Base-by-base conservation (phyloP, 2,113 vertebrate genomes). In the Pithys albifrons region DNA sequence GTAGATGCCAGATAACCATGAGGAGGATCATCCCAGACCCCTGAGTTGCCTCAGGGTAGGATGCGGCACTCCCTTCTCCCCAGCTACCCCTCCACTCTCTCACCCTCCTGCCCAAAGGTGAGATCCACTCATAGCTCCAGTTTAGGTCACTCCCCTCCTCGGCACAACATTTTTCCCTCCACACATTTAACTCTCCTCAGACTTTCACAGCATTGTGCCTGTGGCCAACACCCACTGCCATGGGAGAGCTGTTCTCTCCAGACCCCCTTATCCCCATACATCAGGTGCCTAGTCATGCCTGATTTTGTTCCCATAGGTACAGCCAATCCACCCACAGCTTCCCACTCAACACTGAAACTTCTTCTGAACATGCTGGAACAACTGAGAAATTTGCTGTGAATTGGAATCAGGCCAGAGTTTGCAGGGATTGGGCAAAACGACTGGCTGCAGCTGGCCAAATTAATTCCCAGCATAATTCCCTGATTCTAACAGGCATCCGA, bases 381-480 rank as follows among this genome's bases (percentile, higher is more conserved):
- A 45, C 41, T 1, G 9, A 79, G 80, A 72, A 29, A 72, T 57
- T 39, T 2, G 27, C 74, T 69, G 45, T 8, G 58, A 57, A 7
- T 43, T 89, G 93, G 94, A 94, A 89, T 41, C 5, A 6, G 49
- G 61, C 71, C 3, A 1, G 48, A 41, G 76, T 85, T 37, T 9
- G 37, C 66, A 35, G 31, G 49, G 46, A 22, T 5, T 20, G 62
- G 82, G 55, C 67, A 45, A 45, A 52, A 59, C 39, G 54, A 39
- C 58, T 16, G 89, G 28, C 90, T 91, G 93, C 94, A 96, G 93
- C 94, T 89, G 93, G 81, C 58, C 89, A 93, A 91, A 94, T 96
- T 91, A 79, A 96, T 88, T 85, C 93, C 85, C 89, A 76, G 85
- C 10, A 0, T 85, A 73, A 89, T 76, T 70, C 78, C 45, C 79